phyloP scores from a whole-genome alignment of 2,797 vertebrate genomes.

The Huso huso region DNA sequence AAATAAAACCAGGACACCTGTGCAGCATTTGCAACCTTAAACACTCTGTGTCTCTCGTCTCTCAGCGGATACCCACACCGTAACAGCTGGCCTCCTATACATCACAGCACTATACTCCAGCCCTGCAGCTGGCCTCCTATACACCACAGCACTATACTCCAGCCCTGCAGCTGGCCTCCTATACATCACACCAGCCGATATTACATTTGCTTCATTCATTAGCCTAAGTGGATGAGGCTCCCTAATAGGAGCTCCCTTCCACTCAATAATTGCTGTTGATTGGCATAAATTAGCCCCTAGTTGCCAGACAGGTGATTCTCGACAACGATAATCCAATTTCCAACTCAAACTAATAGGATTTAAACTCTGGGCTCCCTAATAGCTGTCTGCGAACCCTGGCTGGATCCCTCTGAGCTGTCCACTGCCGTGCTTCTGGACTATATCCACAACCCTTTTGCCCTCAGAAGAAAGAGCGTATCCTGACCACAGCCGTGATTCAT shows the following conservation, averaged over 20 bases:
- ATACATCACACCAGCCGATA: conserved; percentile 67
- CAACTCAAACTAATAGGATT: conserved; percentile 83
- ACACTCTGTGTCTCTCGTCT: too few relatives aligned
- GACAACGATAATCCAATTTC: conserved; percentile 76
- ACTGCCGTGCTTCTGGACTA: neutral
- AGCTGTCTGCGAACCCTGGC: conserved; percentile 73
- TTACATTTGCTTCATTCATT: conserved; percentile 81
- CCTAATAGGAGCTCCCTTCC: conserved; percentile 80
- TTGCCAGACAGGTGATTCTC: conserved; percentile 82
- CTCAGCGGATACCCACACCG: too few relatives aligned
- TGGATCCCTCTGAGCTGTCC: conserved; percentile 54
- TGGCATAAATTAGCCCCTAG: conserved; percentile 80
- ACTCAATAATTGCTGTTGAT: conserved; percentile 81
- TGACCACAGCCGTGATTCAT: neutral
- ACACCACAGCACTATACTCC: conserved; percentile 54
- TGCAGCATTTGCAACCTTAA: too few relatives aligned
- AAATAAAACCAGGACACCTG: too few relatives aligned
- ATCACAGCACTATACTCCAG: conserved; percentile 20
- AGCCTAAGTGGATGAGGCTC: conserved; percentile 79
- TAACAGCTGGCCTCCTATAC: too few relatives aligned
- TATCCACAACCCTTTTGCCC: conserved; percentile 37
- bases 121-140: too few relatives aligned
- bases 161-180: conserved; percentile 58
- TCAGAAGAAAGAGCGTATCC: conserved; percentile 42
- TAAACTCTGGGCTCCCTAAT: conserved; percentile 77